Evolutionary conservation across 2,797 vertebrate species (phyloP).

Genomic region (Myiotriccus ornatus): DNA sequence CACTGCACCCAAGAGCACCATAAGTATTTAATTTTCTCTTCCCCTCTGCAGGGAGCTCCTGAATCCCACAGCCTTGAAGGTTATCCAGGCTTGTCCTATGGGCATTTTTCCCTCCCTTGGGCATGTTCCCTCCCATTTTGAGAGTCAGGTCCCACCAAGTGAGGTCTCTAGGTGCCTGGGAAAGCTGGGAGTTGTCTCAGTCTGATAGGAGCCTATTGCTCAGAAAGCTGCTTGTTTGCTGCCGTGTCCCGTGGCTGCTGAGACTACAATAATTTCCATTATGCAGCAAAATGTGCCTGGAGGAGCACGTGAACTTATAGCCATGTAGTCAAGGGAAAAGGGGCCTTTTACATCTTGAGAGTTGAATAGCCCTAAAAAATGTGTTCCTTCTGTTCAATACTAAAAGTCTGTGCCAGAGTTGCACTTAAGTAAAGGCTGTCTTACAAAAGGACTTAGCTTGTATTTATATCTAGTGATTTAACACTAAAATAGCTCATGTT

Average conservation of each 20-base stretch:
- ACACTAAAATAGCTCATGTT: background rate
- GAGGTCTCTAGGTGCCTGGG: background rate
- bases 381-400: background rate
- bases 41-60: background rate
- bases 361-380: background rate
- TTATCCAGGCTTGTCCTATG: background rate
- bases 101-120: background rate
- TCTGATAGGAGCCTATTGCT: background rate
- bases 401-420: background rate
- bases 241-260: background rate
- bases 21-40: constrained; percentile 45
- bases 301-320: background rate
- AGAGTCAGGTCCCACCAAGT: background rate
- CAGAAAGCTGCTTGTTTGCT: background rate
- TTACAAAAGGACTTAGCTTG: background rate
- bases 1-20: constrained; percentile 12
- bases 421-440: background rate
- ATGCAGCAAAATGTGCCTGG: background rate
- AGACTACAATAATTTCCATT: background rate
- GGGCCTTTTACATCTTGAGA: background rate
- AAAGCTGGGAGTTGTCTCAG: background rate
- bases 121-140: background rate
- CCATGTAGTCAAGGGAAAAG: background rate
- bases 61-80: background rate
- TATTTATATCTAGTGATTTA: background rate